Base-by-base conservation (phyloP, 1,140 invertebrate genomes). In the Drosophila bocki region DNA sequence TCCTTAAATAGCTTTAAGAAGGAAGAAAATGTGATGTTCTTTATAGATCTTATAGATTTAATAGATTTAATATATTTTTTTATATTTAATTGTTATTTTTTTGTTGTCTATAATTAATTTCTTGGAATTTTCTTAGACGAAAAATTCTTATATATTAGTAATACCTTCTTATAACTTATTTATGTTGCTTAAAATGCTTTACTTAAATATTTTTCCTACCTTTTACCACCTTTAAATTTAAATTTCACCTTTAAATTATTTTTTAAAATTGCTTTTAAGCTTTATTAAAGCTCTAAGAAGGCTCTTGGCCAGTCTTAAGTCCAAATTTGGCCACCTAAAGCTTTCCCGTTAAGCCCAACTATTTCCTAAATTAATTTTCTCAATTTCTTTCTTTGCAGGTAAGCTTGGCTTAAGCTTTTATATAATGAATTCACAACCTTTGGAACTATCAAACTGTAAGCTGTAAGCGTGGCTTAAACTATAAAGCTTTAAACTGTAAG, bases 301-400 rank as follows among this genome's bases (percentile, higher is more conserved):
- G 32, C 5, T 17, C n/a, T 13, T 13, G 17, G 32, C 7, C 29
- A 17, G 11, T 12, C 61, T 32, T 44, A 4, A 26, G 1, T 13
- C 12, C 1, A n/a, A 26, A 29, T 26, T 13, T 1, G 32, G 11
- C 13, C 12, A 12, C n/a, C 6, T 15, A 17, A 48, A 71, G 50
- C 68, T 71, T 26, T 4, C 9, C n/a, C 19, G n/a, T 56, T 7
- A 47, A 7, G 11, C 48, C 19, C 5, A 29, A 5, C 11, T 22
- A 42, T 45, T 35, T 19, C 7, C 6, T 19, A 50, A 42, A 50
- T 19, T 39, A n/a, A 33, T 50, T 32, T 35, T 35, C 12, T 45
- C 26, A 19, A 1, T 22, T 5, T 47, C 32, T 71, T 54, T 79
- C 13, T 15, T 78, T 79, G 8, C 75, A 79, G 76, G 76, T 79